These are phyloP conservation scores for Branchellion lobata DNA, from an alignment of 2,888 invertebrate genomes.

Conservation along the genomic window DNA sequence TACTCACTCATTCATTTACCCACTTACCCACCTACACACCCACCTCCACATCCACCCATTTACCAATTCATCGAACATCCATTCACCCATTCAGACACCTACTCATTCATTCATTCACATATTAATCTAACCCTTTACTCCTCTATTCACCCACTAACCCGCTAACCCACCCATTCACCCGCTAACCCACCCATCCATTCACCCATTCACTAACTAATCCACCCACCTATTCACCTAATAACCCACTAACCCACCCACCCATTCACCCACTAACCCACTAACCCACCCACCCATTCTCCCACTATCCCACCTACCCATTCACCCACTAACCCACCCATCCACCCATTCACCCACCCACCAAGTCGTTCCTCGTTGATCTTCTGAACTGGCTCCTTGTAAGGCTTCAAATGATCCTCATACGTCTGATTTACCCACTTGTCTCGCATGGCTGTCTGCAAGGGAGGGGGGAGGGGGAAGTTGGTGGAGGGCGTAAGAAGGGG, in stretches of 20 bases:
- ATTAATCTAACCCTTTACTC: too few species aligned
- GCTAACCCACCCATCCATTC: not conserved
- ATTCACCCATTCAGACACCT: too few species aligned
- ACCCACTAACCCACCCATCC: not conserved
- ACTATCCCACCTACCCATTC: not conserved
- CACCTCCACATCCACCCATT: too few species aligned
- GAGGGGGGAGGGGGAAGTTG: not conserved
- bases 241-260: not conserved
- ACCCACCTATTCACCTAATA: not conserved
- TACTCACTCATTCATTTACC: too few species aligned
- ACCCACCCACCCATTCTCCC: too few species aligned
- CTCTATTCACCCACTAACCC: too few species aligned
- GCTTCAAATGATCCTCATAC: slow-evolving; percentile 93
- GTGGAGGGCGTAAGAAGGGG: not conserved
- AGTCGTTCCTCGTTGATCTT: slow-evolving; percentile 58
- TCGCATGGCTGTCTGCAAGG: slow-evolving; percentile 72
- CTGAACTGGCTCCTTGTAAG: slow-evolving; percentile 75
- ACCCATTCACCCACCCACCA: slow-evolving; percentile 55
- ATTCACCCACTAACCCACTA: not conserved
- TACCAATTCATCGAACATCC: too few species aligned
- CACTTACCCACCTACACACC: too few species aligned
- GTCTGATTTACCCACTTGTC: slow-evolving; percentile 99
- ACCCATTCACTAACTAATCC: not conserved
- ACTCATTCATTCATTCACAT: too few species aligned
- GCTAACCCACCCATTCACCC: not conserved